These are phyloP conservation scores for Myiagra hebetior DNA, from an alignment of 2,113 vertebrate genomes.

Conservation along the genomic window DNA sequence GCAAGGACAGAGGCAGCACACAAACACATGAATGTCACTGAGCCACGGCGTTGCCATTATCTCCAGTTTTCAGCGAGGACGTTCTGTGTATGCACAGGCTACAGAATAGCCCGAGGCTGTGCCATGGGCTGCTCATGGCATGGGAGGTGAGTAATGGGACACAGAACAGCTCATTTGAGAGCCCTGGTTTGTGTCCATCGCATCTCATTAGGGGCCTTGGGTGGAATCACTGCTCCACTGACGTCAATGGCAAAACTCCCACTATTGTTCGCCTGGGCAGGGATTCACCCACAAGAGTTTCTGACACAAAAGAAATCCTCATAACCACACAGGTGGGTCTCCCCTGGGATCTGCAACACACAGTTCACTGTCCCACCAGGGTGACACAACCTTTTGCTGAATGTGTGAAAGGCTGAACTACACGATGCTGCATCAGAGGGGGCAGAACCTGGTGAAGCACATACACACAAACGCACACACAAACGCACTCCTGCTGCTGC, in stretches of 20 bases:
- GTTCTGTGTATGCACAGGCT: rapidly evolving
- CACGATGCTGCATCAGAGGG: not conserved
- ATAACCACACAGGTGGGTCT: not conserved
- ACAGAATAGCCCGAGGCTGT: not conserved
- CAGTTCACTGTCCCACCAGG: not conserved
- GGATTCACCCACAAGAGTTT: not conserved
- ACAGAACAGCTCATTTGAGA: not conserved
- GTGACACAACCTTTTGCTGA: not conserved
- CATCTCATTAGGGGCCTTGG: not conserved
- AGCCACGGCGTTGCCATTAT: not conserved
- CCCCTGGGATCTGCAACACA: not conserved
- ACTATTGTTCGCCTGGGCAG: not conserved
- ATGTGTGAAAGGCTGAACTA: not conserved
- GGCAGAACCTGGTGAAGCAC: not conserved
- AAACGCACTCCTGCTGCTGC: not conserved
- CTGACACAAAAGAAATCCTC: not conserved
- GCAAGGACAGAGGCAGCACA: not conserved
- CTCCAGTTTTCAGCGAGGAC: not conserved
- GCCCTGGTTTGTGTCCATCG: not conserved
- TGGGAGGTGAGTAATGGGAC: not conserved
- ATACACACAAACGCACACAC: not conserved
- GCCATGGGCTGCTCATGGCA: rapidly evolving
- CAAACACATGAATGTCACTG: rapidly evolving
- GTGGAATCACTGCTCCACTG: not conserved
- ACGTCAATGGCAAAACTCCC: not conserved